Conservation (phyloP, 2,113 vertebrate genomes). For the Carollia perspicillata region DNA sequence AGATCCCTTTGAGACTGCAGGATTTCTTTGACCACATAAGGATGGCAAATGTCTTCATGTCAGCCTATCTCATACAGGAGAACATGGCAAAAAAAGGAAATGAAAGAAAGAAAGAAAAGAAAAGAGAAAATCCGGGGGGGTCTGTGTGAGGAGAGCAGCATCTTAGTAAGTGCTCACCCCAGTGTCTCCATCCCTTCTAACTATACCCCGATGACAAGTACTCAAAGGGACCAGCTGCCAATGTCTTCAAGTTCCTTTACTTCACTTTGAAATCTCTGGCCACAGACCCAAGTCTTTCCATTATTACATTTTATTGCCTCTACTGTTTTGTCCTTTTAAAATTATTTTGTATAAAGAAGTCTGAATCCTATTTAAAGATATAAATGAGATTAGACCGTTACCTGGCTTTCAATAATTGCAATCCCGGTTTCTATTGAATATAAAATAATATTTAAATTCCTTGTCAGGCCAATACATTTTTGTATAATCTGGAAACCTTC, state of each 20-base stretch:
- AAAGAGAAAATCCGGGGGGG: no score
- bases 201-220: background rate
- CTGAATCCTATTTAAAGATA: background rate
- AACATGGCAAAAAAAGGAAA: background rate
- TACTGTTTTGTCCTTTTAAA: background rate
- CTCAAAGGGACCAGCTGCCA: background rate
- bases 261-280: background rate
- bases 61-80: background rate
- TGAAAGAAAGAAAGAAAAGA: no score
- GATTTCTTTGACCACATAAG: background rate
- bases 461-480: background rate
- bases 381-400: background rate
- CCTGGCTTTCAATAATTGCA: background rate
- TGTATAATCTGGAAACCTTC: background rate
- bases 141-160: background rate
- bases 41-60: background rate
- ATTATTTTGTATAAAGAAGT: background rate
- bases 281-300: background rate
- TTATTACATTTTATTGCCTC: background rate
- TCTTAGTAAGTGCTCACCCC: background rate
- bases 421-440: background rate
- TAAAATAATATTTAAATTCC: background rate
- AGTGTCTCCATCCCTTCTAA: background rate
- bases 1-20: background rate
- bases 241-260: background rate